Evolutionary conservation across 2,113 vertebrate genomes (phyloP).

Genomic region (Budorcas taxicolor): DNA sequence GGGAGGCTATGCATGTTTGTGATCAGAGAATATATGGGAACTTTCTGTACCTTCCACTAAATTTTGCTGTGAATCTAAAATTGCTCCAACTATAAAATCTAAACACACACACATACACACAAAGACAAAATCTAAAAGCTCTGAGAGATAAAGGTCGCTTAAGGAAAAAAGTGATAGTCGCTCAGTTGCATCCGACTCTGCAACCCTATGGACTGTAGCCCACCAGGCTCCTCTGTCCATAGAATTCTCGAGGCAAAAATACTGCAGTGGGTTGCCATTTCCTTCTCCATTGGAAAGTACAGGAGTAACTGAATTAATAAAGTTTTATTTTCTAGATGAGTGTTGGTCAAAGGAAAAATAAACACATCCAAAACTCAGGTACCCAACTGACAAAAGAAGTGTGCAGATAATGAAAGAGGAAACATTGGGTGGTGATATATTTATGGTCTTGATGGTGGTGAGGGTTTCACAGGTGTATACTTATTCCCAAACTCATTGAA

Average conservation of each 20-base stretch:
- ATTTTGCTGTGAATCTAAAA: not conserved
- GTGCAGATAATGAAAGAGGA: not conserved
- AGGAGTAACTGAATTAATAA: not conserved
- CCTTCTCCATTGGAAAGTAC: not conserved
- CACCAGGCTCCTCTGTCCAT: not conserved
- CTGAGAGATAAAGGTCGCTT: not conserved
- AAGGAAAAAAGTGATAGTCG: not conserved
- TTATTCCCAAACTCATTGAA: not conserved
- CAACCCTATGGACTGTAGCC: not conserved
- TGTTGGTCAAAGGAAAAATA: not conserved
- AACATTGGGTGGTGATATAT: not conserved
- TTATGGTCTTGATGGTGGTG: not conserved
- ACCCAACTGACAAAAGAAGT: not conserved
- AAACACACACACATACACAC: not conserved
- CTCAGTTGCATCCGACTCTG: fast-evolving
- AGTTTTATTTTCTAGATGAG: not conserved
- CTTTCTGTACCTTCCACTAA: not conserved
- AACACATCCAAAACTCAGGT: not conserved
- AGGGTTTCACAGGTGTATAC: not conserved
- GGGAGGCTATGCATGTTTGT: not conserved
- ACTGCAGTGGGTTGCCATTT: not conserved
- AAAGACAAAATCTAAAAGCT: not conserved
- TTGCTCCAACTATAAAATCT: not conserved
- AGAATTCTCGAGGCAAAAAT: not conserved
- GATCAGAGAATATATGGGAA: not conserved